Conservation (phyloP, 1,140 invertebrate genomes). For the Metopolophium dirhodum region DNA sequence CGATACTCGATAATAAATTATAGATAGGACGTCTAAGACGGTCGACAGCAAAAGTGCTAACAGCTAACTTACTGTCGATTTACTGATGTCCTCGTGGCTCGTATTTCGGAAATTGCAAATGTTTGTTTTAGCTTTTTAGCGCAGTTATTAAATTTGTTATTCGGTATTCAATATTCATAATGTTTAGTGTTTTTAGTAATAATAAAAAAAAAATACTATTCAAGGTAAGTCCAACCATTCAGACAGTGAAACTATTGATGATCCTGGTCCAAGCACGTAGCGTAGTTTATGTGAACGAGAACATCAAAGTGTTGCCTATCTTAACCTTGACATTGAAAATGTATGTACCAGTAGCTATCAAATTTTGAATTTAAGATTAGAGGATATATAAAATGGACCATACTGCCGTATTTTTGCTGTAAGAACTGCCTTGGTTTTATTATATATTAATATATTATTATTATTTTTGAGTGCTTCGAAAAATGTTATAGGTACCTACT, state of each 20-base stretch:
- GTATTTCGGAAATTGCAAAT: not conserved
- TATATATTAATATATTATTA: too few species aligned
- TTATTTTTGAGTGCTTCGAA: too few species aligned
- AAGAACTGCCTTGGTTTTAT: not conserved
- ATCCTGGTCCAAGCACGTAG: not conserved
- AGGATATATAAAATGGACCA: not conserved
- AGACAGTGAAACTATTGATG: slow-evolving; percentile 10
- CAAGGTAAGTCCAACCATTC: not conserved
- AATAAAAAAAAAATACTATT: slow-evolving; percentile 3
- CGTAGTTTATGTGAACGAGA: not conserved
- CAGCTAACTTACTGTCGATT: too few species aligned
- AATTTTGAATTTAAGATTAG: not conserved
- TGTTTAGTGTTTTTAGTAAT: slow-evolving; percentile 33
- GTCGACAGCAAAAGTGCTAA: too few species aligned
- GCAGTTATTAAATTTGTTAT: not conserved
- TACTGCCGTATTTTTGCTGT: not conserved
- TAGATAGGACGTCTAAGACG: too few species aligned
- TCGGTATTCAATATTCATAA: not conserved
- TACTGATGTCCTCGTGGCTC: too few species aligned
- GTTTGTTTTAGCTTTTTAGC: not conserved
- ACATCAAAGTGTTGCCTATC: not conserved
- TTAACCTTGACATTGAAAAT: not conserved
- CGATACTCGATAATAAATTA: too few species aligned
- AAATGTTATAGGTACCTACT: too few species aligned
- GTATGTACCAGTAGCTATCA: not conserved